A percentile compares a stretch with the other conserved stretches of the same genome.
Conservation (phyloP, 1,140 invertebrate genomes). For the Lordiphosa stackelbergi region DNA sequence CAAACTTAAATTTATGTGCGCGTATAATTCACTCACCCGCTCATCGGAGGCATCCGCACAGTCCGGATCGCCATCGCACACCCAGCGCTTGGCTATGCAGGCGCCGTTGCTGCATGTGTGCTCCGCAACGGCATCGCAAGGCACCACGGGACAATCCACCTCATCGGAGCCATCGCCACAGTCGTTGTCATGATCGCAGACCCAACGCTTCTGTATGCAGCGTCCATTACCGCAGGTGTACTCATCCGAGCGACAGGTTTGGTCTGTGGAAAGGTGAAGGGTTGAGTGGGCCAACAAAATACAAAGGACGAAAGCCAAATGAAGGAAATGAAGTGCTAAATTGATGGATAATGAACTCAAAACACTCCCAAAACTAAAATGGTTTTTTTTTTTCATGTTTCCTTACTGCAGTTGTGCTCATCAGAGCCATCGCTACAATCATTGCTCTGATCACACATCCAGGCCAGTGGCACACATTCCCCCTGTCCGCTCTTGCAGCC, state of each 20-base stretch:
- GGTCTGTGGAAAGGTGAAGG: slow-evolving; percentile 78
- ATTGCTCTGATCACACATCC: slow-evolving; percentile 92
- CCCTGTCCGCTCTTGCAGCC: slow-evolving; percentile 87
- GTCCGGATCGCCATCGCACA: slow-evolving; percentile 91
- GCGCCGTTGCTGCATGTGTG: slow-evolving; percentile 84
- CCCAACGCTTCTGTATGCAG: slow-evolving; percentile 91
- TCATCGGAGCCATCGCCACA: slow-evolving; percentile 91
- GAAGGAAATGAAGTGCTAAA: slow-evolving; percentile 8
- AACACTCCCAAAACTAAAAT: slow-evolving; percentile 3
- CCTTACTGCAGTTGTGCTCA: slow-evolving; percentile 93
- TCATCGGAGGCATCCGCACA: slow-evolving; percentile 90
- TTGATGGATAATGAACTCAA: slow-evolving; percentile 6
- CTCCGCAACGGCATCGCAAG: slow-evolving; percentile 83
- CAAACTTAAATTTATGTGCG: slow-evolving; percentile 54
- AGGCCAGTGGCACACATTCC: slow-evolving; percentile 92
- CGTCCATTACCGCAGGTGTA: slow-evolving; percentile 93
- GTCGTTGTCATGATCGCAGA: slow-evolving; percentile 92
- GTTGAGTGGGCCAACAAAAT: slow-evolving; percentile 3
- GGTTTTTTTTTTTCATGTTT: neutral
- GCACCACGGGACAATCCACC: slow-evolving; percentile 83
- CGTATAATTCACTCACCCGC: slow-evolving; percentile 78
- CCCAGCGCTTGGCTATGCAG: slow-evolving; percentile 86
- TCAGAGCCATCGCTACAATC: slow-evolving; percentile 94
- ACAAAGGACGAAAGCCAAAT: slow-evolving; percentile 10
- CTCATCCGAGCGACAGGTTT: slow-evolving; percentile 91